Conservation (phyloP, 1,140 invertebrate genomes). For the Neotoxoptera formosana region DNA sequence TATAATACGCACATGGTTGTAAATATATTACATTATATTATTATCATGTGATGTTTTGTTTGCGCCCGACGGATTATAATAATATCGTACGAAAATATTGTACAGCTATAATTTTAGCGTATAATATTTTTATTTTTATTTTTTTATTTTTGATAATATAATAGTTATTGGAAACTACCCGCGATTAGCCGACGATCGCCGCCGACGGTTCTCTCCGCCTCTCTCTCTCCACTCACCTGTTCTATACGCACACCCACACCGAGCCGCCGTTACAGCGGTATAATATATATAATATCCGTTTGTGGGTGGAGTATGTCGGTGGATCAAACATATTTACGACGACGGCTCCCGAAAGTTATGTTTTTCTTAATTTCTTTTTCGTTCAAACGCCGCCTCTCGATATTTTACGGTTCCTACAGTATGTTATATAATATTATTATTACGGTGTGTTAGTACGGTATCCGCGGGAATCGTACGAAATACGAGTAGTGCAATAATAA, state of each 20-base stretch:
- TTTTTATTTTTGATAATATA: too few relatives aligned
- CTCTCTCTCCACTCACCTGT: background rate
- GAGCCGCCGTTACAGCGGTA: too few relatives aligned
- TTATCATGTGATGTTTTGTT: background rate
- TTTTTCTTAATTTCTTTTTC: background rate
- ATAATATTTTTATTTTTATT: too few relatives aligned
- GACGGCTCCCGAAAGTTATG: background rate
- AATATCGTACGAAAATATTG: too few relatives aligned
- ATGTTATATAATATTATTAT: too few relatives aligned
- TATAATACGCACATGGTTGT: background rate
- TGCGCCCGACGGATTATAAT: background rate
- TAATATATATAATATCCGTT: background rate
- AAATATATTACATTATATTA: background rate
- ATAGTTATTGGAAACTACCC: background rate
- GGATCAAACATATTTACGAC: background rate
- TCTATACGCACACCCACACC: background rate
- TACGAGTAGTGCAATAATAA: too few relatives aligned
- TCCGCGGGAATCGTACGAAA: too few relatives aligned
- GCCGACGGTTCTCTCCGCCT: too few relatives aligned
- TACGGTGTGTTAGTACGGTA: too few relatives aligned
- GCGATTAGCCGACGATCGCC: background rate
- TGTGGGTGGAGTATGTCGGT: background rate
- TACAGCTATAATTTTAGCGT: too few relatives aligned
- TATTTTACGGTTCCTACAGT: background rate
- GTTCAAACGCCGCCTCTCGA: background rate